phyloP scores from a whole-genome alignment of 2,797 vertebrate genomes.

The Melanotaenia nigrans region DNA sequence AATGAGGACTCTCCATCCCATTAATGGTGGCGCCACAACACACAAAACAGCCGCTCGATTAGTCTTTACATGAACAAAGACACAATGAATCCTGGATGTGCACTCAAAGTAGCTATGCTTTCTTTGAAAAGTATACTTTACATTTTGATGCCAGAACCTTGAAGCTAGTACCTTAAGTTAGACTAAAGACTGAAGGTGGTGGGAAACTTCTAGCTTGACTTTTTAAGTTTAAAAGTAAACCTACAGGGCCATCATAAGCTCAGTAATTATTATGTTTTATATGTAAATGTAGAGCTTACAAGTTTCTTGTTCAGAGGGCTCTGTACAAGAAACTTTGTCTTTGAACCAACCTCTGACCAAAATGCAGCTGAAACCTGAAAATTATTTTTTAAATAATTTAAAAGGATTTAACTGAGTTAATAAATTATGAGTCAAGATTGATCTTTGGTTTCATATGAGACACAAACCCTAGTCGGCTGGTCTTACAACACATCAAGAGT shows the following conservation, averaged over 20 bases:
- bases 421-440: background rate
- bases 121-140: constrained; percentile 9
- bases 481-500: too few species aligned
- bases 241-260: background rate
- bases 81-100: background rate
- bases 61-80: background rate
- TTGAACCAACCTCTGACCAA: background rate
- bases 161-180: background rate
- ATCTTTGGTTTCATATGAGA: background rate
- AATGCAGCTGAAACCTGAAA: background rate
- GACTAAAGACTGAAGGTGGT: background rate
- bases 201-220: background rate
- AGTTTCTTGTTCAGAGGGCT: background rate
- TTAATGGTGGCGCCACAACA: too few species aligned
- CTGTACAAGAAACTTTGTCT: background rate
- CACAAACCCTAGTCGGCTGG: background rate
- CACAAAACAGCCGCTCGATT: too few species aligned
- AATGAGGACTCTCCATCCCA: too few species aligned
- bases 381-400: background rate
- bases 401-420: background rate
- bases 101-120: background rate
- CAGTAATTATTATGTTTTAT: background rate
- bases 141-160: background rate
- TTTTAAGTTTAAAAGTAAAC: constrained; percentile 4
- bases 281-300: background rate